Conservation (phyloP, 2,113 vertebrate species). For the Alouatta palliata region DNA sequence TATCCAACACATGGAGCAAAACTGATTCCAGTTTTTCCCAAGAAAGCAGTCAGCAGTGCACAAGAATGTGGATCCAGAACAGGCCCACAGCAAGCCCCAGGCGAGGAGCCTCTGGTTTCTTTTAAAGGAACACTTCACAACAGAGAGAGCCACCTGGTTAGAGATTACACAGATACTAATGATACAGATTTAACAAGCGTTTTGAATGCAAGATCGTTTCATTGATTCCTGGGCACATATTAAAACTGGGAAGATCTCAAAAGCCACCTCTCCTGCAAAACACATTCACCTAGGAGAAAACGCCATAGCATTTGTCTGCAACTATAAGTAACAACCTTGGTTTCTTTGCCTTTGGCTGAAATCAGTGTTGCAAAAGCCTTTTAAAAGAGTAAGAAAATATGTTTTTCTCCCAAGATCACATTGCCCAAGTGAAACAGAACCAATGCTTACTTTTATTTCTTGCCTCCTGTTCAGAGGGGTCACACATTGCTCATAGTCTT, state of each 20-base stretch:
- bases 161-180: background rate
- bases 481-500: background rate
- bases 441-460: background rate
- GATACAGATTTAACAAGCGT: background rate
- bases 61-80: slow-evolving; percentile 35
- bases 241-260: background rate
- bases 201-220: background rate
- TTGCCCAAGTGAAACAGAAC: background rate
- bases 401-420: background rate
- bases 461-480: background rate
- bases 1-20: slow-evolving; percentile 9
- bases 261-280: slow-evolving; percentile 25
- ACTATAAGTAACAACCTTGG: background rate
- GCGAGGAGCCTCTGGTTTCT: background rate
- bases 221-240: background rate
- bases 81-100: background rate
- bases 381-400: background rate
- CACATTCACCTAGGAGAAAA: background rate
- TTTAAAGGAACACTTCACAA: slow-evolving; percentile 49
- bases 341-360: slow-evolving; percentile 32
- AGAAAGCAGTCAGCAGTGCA: slow-evolving; percentile 49
- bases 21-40: slow-evolving; percentile 51
- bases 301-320: background rate
- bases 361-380: background rate
- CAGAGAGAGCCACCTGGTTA: background rate